phyloP scores from a whole-genome alignment of 2,888 invertebrate genomes.

The Halictus ligatus region DNA sequence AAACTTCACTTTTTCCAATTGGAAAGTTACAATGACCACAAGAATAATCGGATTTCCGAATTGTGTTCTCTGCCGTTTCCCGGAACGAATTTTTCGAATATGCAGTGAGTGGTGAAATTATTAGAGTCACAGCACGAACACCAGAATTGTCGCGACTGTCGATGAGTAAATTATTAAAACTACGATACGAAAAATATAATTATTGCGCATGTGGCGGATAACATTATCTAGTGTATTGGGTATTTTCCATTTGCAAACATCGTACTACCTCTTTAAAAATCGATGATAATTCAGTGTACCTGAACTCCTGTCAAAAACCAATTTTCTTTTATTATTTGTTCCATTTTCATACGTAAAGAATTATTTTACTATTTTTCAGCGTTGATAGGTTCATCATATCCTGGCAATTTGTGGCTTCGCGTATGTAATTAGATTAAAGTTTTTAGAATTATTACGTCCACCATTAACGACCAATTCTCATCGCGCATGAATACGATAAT shows the following conservation, averaged over 20 bases:
- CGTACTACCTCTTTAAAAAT: neutral
- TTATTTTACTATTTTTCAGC: too few relatives aligned
- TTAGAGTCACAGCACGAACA: neutral
- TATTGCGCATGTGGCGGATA: neutral
- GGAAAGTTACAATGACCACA: neutral
- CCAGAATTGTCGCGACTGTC: neutral
- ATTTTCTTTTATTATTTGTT: neutral
- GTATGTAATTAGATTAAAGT: neutral
- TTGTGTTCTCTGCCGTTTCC: neutral
- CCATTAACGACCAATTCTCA: neutral
- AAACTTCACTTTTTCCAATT: neutral
- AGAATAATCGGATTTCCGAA: conserved; percentile 2
- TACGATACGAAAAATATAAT: neutral
- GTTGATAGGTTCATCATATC: neutral
- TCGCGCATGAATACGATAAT: neutral
- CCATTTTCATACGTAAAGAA: neutral
- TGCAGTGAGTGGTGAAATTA: neutral
- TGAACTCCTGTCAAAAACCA: neutral
- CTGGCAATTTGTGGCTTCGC: neutral
- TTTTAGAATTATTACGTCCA: neutral
- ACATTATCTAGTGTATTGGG: neutral
- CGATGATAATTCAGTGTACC: neutral
- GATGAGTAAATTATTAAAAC: neutral
- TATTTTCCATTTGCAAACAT: neutral
- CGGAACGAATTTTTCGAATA: neutral